Conservation (phyloP, 2,797 vertebrate species). For the Pangasius djambal region DNA sequence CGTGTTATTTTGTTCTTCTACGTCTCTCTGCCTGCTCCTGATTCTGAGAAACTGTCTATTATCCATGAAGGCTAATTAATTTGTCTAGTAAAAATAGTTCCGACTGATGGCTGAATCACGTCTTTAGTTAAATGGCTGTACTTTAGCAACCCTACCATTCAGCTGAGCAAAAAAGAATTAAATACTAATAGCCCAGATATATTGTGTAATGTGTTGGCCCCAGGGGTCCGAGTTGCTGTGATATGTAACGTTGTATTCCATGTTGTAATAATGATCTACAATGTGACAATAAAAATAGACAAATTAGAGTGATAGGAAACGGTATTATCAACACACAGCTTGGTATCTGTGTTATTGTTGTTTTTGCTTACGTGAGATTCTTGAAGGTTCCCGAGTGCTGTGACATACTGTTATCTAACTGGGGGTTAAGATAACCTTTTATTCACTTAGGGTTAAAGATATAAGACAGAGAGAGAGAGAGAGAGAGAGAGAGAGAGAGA, state of each 20-base stretch:
- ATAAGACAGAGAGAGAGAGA: neutral
- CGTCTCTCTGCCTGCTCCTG: neutral
- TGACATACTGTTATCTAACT: slow-evolving; percentile 58
- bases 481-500: neutral
- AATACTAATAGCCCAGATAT: too few species aligned
- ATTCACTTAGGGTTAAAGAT: slow-evolving; percentile 40
- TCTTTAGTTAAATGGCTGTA: neutral
- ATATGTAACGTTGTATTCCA: neutral
- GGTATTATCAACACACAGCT: neutral
- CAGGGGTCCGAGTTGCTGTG: neutral
- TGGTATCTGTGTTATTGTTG: slow-evolving; percentile 28
- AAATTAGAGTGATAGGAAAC: neutral
- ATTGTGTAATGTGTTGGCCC: neutral
- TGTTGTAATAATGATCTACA: neutral
- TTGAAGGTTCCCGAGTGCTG: slow-evolving; percentile 43
- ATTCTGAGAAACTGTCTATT: neutral
- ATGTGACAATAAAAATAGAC: neutral
- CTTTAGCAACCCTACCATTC: too few species aligned
- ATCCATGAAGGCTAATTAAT: neutral
- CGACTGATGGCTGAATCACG: neutral
- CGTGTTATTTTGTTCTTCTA: neutral
- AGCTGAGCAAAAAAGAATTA: too few species aligned
- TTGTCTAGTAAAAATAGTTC: neutral
- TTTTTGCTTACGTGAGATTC: slow-evolving; percentile 34
- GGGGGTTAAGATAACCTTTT: slow-evolving; percentile 59